These are phyloP conservation scores for Eupithecia dodoneata DNA, from an alignment of 2,888 invertebrate species.

Conservation along the genomic window DNA sequence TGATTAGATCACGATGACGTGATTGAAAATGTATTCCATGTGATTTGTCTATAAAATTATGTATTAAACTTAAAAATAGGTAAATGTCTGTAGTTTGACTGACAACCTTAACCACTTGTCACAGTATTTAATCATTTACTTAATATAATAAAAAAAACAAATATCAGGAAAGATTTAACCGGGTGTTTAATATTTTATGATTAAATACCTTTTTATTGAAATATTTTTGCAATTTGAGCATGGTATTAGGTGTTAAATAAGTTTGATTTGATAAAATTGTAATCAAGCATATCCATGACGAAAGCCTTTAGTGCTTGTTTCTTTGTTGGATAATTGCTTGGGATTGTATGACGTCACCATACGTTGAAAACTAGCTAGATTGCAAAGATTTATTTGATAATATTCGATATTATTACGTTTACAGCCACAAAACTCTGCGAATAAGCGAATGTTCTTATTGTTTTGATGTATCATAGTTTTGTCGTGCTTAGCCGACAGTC, in stretches of 20 bases:
- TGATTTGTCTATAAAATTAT: conserved; percentile 4
- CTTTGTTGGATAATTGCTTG: conserved; percentile 34
- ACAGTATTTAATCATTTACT: not conserved
- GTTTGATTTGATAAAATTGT: conserved; percentile 30
- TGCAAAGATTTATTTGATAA: conserved; percentile 13
- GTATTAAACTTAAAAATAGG: not conserved
- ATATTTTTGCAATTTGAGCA: not conserved
- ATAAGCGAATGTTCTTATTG: conserved; percentile 11
- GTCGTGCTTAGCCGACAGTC: conserved; percentile 30
- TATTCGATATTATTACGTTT: not conserved
- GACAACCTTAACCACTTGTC: conserved; percentile 1
- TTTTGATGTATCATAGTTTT: conserved; percentile 28
- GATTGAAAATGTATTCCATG: conserved; percentile 6
- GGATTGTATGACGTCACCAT: conserved; percentile 32
- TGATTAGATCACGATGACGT: conserved; percentile 20
- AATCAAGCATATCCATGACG: conserved; percentile 36
- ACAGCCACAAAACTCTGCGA: conserved; percentile 5
- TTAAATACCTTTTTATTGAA: not conserved
- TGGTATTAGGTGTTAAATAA: conserved; percentile 18
- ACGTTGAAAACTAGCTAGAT: conserved; percentile 22
- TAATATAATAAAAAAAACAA: not conserved
- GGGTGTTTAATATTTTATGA: not conserved
- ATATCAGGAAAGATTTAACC: not conserved
- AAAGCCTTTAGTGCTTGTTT: conserved; percentile 34
- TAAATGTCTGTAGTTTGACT: not conserved